A percentile compares a stretch with the other conserved stretches of the same genome.
phyloP scores from a whole-genome alignment of 2,113 vertebrate genomes.

The Ammodytes dubius region DNA sequence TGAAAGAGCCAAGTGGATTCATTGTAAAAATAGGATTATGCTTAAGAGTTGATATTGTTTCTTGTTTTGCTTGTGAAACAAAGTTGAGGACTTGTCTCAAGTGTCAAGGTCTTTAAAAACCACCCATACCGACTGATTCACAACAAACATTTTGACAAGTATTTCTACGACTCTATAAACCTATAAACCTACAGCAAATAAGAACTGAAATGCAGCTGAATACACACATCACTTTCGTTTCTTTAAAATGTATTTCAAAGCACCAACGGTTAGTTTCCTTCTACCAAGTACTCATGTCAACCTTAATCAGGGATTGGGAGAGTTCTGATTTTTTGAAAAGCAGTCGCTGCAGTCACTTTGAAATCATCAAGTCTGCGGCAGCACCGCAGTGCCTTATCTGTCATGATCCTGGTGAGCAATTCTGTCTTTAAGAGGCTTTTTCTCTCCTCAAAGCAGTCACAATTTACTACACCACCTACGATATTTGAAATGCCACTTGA shows the following conservation, averaged over 20 bases:
- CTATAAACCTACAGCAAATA: not conserved
- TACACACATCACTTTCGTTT: conserved; percentile 35
- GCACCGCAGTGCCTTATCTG: conserved; percentile 56
- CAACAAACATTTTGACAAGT: not conserved
- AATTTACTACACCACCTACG: conserved; percentile 54
- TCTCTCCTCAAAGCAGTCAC: conserved; percentile 57
- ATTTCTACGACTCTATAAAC: conserved; percentile 3
- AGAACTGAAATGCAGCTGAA: conserved; percentile 5
- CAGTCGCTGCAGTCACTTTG: conserved; percentile 59
- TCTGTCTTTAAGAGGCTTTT: conserved; percentile 74
- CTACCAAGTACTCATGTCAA: conserved; percentile 44
- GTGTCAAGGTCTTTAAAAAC: conserved; percentile 30
- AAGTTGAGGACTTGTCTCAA: conserved; percentile 35
- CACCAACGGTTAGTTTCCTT: conserved; percentile 13
- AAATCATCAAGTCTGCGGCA: conserved; percentile 63
- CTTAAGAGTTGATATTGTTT: conserved; percentile 11
- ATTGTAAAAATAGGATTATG: conserved; percentile 50
- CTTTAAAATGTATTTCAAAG: conserved; percentile 18
- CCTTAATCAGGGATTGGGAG: conserved; percentile 60
- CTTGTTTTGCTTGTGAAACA: conserved; percentile 40
- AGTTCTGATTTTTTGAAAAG: conserved; percentile 64
- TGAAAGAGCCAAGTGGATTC: conserved; percentile 44
- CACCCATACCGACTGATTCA: not conserved
- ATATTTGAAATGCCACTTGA: conserved; percentile 68
- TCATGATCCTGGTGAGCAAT: conserved; percentile 65